phyloP scores from a whole-genome alignment of 2,797 vertebrate species.

The Alosa sapidissima region DNA sequence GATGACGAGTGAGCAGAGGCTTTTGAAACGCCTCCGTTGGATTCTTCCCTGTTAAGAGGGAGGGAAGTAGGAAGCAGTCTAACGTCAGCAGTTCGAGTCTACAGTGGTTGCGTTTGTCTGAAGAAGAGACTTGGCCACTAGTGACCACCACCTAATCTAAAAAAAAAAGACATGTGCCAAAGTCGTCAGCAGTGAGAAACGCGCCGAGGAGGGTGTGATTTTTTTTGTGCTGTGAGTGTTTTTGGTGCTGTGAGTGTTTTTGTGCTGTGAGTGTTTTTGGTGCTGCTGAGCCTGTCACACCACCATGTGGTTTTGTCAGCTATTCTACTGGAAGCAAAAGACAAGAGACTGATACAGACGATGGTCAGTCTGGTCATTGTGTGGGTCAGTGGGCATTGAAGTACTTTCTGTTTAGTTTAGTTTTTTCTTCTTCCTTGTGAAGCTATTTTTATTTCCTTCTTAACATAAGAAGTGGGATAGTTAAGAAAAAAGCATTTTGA shows the following conservation, averaged over 20 bases:
- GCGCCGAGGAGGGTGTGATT: background rate
- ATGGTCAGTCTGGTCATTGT: background rate
- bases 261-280: background rate
- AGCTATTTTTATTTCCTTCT: too few relatives aligned
- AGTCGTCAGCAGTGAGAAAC: background rate
- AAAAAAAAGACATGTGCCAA: background rate
- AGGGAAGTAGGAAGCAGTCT: too few relatives aligned
- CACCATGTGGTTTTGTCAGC: background rate
- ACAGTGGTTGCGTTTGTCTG: background rate
- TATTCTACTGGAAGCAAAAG: background rate
- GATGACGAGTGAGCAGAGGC: too few relatives aligned
- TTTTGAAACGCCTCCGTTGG: too few relatives aligned
- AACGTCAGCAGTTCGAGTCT: too few relatives aligned
- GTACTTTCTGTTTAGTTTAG: too few relatives aligned
- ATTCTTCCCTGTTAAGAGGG: too few relatives aligned
- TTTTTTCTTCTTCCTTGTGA: too few relatives aligned
- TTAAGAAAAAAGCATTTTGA: too few relatives aligned
- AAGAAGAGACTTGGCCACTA: background rate
- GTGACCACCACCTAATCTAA: background rate
- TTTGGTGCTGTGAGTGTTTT: too few relatives aligned
- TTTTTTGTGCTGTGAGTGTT: too few relatives aligned
- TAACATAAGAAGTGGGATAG: too few relatives aligned
- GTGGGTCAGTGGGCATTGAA: background rate
- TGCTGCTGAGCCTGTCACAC: background rate
- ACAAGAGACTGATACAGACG: background rate